Evolutionary conservation across 1,140 invertebrate species (phyloP).

Genomic region (Heliconius hewitsoni): DNA sequence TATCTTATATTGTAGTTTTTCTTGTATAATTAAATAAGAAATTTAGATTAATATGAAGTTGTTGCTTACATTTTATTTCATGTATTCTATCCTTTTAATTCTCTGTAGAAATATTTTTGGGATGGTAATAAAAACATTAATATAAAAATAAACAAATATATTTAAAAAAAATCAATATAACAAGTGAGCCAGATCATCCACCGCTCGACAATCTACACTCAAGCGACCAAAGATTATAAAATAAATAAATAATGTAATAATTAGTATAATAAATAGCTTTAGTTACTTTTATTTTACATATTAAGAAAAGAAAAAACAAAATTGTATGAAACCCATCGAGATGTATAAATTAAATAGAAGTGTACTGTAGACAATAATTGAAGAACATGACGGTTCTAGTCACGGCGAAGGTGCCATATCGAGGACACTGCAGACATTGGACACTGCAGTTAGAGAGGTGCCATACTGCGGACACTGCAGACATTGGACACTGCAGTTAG

Average conservation of each 20-base stretch:
- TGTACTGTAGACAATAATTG: constrained; percentile 26
- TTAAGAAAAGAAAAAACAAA: not conserved
- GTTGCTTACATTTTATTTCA: too few relatives aligned
- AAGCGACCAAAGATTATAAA: constrained; percentile 8
- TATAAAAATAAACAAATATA: not conserved
- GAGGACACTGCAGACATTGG: constrained; percentile 44
- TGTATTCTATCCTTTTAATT: too few relatives aligned
- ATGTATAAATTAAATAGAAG: constrained; percentile 37
- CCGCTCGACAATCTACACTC: constrained; percentile 11
- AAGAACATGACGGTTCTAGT: constrained; percentile 58
- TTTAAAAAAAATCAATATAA: not conserved
- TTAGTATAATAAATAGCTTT: not conserved
- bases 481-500: not conserved
- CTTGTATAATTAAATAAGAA: not conserved
- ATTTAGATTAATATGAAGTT: too few relatives aligned
- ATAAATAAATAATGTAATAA: constrained; percentile 2
- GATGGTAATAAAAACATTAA: not conserved
- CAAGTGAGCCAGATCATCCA: not conserved
- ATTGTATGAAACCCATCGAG: constrained; percentile 36
- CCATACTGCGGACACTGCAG: not conserved
- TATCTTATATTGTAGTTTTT: not conserved
- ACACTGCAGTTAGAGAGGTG: constrained; percentile 38
- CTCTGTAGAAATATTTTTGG: too few relatives aligned
- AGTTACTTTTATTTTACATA: not conserved
- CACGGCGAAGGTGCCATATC: constrained; percentile 61